Percentiles rank a stretch among this genome's conserved stretches.
These are phyloP conservation scores for Artemisiospiza belli DNA, from an alignment of 2,113 vertebrate genomes.

Conservation along the genomic window DNA sequence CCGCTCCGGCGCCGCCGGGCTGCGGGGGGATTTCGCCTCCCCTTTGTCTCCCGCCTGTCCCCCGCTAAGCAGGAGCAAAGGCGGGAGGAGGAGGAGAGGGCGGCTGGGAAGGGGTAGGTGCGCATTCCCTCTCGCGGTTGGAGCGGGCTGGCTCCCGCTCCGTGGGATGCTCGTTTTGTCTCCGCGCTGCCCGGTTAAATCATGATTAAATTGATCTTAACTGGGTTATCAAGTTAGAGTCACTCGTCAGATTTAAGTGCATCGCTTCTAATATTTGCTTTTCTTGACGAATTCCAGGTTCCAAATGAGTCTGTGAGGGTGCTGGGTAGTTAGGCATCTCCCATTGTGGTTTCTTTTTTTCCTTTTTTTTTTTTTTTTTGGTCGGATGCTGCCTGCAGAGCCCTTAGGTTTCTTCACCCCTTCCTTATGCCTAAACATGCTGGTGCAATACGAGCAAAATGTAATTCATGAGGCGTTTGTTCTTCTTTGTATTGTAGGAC, in stretches of 20 bases:
- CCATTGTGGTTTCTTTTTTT: neutral
- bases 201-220: too few relatives aligned
- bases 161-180: neutral
- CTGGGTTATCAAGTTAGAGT: neutral
- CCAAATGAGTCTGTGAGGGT: neutral
- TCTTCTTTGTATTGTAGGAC: neutral
- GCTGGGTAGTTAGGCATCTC: neutral
- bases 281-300: neutral
- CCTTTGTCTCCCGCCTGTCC: neutral
- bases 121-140: neutral
- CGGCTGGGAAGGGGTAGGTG: neutral
- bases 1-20: neutral
- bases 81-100: neutral
- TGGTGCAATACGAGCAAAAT: neutral
- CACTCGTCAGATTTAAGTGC: neutral
- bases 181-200: neutral
- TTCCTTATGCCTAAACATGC: neutral
- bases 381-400: neutral
- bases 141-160: neutral
- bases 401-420: neutral
- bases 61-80: neutral
- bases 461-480: neutral
- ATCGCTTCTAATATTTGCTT: neutral
- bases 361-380: neutral
- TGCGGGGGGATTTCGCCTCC: neutral